phyloP scores from a whole-genome alignment of 2,113 vertebrate species.

The Carassius gibelio region DNA sequence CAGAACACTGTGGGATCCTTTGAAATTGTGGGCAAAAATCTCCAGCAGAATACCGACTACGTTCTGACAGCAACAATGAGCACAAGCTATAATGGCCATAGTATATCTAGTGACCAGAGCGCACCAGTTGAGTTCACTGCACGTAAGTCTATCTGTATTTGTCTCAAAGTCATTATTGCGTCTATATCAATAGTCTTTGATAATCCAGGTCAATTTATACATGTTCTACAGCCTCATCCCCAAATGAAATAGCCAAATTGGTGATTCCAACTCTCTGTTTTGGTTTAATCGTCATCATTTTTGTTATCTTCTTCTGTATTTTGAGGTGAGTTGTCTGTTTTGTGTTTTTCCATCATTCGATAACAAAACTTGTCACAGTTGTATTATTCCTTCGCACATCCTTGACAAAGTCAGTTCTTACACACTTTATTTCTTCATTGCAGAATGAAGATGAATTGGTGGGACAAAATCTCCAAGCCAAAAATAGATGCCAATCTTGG shows the following conservation, averaged over 20 bases:
- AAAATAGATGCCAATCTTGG: conserved; percentile 52
- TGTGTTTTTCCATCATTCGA: not conserved
- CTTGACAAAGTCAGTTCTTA: not conserved
- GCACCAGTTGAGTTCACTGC: conserved; percentile 58
- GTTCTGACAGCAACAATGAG: conserved; percentile 59
- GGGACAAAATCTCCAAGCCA: conserved; percentile 58
- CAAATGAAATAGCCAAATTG: rapidly evolving
- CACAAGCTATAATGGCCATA: rapidly evolving
- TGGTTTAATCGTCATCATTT: conserved; percentile 53
- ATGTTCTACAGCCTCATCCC: conserved; percentile 56
- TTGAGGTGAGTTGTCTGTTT: conserved; percentile 64
- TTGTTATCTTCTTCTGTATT: conserved; percentile 34
- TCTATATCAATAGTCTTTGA: not conserved
- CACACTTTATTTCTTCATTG: conserved; percentile 19
- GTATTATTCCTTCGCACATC: not conserved
- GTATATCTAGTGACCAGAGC: conserved; percentile 67
- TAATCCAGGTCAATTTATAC: not conserved
- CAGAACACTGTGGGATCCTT: rapidly evolving
- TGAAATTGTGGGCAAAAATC: conserved; percentile 49
- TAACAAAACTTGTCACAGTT: not conserved
- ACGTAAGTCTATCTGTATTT: conserved; percentile 59
- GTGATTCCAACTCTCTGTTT: conserved; percentile 56
- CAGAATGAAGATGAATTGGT: conserved; percentile 64
- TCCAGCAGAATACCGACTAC: conserved; percentile 62
- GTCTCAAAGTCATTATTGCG: not conserved